Evolutionary conservation across 2,888 invertebrate species (phyloP), one percentile per base, ranked within the genome.

Genomic region (Notodonta ziczac): DNA sequence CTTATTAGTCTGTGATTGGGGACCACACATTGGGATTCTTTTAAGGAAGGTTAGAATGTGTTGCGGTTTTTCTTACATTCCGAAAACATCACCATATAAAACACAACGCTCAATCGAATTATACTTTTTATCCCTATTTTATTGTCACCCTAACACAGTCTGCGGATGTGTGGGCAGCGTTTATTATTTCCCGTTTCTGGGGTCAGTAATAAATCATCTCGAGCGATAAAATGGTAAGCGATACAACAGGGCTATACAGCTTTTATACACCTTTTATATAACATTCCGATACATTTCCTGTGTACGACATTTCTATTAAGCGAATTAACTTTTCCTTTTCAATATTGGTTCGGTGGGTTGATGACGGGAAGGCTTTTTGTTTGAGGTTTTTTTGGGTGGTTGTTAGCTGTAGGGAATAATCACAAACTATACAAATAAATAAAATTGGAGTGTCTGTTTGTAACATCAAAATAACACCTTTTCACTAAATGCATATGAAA

Each of bases 141-240:
- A 73, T 77, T 65, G 74, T 63, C 72, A 80, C 77, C 76, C 76
- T 74, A 69, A 62, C 66, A 72, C 65, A 70, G 63, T 67, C 61
- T 57, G 55, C 69, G 71, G 76, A 73, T 78, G 73, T 81, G 80
- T 80, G 80, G 81, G 73, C 70, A 73, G 72, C 78, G 80, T 81
- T 84, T 83, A 84, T 84, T 84, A 84, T 83, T 82, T 82, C 71
- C 76, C 77, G 74, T 69, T 56, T 73, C 70, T 77, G 63, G 69
- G 77, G 73, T 70, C 76, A 72, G 77, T 73, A 69, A 83, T 84
- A 83, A 82, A 83, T 84, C 84, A 84, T 83, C 71, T 67, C 64
- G 65, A 61, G 62, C 76, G 76, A 83, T 84, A 84, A 82, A 82
- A 80, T 68, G 62, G 66, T 74, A 69, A 74, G 61, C 75, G 72